These are phyloP conservation scores for Sminthurinus signatus DNA, from an alignment of 1,140 invertebrate genomes.

Conservation along the genomic window DNA sequence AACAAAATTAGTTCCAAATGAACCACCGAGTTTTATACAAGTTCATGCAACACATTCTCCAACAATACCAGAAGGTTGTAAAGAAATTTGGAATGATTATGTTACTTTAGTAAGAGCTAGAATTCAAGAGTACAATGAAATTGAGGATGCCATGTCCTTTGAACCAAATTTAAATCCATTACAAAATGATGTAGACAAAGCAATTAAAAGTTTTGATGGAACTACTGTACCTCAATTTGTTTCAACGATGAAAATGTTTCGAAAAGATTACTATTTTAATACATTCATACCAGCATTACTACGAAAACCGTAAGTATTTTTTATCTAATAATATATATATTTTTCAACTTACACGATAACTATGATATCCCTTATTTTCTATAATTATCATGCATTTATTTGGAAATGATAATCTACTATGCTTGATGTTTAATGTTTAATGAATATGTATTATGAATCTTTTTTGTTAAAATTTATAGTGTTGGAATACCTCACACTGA, in stretches of 20 bases:
- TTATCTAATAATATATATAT: too few species aligned
- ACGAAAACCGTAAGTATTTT: constrained; percentile 37
- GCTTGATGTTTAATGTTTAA: too few species aligned
- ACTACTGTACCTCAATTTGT: constrained; percentile 24
- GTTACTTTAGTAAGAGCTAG: constrained; percentile 27
- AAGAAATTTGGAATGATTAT: constrained; percentile 27
- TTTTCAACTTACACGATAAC: too few species aligned
- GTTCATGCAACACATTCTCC: constrained; percentile 29
- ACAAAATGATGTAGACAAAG: constrained; percentile 29
- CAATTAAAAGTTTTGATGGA: constrained; percentile 24
- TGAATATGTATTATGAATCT: too few species aligned
- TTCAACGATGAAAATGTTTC: constrained; percentile 26
- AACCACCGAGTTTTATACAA: constrained; percentile 33
- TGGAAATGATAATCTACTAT: too few species aligned
- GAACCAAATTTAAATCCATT: constrained; percentile 27
- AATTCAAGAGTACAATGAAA: constrained; percentile 29
- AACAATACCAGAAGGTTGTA: constrained; percentile 23
- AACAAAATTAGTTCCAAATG: constrained; percentile 21
- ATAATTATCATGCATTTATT: too few species aligned
- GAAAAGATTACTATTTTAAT: constrained; percentile 19
- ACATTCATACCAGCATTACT: constrained; percentile 30
- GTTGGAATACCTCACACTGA: constrained; percentile 12
- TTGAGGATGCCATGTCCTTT: constrained; percentile 30
- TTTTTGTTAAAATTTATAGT: not conserved
- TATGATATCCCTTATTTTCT: too few species aligned